Evolutionary conservation across 2,113 vertebrate species (phyloP), one percentile per base, ranked within the genome.

Genomic region (Plestiodon gilberti): DNA sequence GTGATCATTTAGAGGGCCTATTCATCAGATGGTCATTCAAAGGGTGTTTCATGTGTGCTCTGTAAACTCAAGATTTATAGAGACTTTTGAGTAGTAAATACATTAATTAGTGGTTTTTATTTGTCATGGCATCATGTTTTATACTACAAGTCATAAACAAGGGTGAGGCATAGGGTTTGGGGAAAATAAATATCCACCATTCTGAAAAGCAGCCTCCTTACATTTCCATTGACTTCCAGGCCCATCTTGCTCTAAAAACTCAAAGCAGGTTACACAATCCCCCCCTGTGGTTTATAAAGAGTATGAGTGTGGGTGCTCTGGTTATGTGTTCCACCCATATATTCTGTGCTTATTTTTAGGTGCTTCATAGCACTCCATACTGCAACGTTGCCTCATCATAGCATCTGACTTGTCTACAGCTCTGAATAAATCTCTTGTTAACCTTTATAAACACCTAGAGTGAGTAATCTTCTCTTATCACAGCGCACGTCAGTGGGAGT

Each of bases 401-500:
- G 90, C 87, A 90, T 94, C 91, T 93, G 90, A 78, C 90, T 93
- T 94, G 86, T 93, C 87, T 83, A 70, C 71, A 93, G 82, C 75
- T 94, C 80, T 91, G 93, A 92, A 93, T 89, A 92, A 85, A 94
- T 93, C 93, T 90, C 86, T 94, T 92, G 89, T 92, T 94, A 95
- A 95, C 90, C 94, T 94, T 94, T 94, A 91, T 67, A 33, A 93
- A 92, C 93, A 94, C 94, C 90, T 93, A 90, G 89, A 81, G 55
- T 94, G 94, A 95, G 88, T 94, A 93, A 95, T 93, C 92, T 90
- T 43, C 55, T 93, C 90, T 95, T 93, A 92, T 94, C 90, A 89
- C 90, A 94, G 91, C 89, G 93, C 91, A 93, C 86, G 22, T 91
- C 87, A 93, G 91, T 93, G 91, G 93, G 90, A 92, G 93, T 89